phyloP scores from a whole-genome alignment of 2,888 invertebrate species.

The Protula sp. region DNA sequence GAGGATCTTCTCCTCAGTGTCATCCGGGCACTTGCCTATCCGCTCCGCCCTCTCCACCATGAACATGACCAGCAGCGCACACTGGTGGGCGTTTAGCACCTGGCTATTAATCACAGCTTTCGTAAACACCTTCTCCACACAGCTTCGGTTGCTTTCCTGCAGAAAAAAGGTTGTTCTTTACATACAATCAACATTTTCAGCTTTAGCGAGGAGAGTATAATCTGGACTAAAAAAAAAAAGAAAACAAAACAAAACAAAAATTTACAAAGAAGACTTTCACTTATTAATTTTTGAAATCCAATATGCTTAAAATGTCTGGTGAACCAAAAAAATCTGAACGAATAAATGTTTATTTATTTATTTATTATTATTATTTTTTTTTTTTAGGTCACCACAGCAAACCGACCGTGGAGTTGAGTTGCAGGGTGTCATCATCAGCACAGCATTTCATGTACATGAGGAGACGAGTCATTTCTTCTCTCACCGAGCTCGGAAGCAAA shows the following conservation, averaged over 20 bases:
- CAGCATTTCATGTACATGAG: slow-evolving; percentile 42
- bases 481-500: slow-evolving; percentile 33
- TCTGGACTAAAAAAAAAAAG: no score
- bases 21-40: slow-evolving; percentile 37
- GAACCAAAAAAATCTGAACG: no score
- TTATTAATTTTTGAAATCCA: no score
- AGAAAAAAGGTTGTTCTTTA: slow-evolving; percentile 9
- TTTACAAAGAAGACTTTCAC: no score
- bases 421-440: slow-evolving; percentile 5
- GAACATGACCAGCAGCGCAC: slow-evolving; percentile 38
- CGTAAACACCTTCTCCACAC: slow-evolving; percentile 35
- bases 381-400: no score
- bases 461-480: slow-evolving; percentile 42
- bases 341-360: no score
- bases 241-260: no score
- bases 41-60: slow-evolving; percentile 38
- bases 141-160: slow-evolving; percentile 37
- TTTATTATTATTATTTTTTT: no score
- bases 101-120: slow-evolving; percentile 38
- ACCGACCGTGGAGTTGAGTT: no score
- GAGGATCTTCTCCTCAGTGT: slow-evolving; percentile 32
- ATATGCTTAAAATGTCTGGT: no score
- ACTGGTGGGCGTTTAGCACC: slow-evolving; percentile 37
- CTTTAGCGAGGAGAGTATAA: no score
- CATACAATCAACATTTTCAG: no score